Evolutionary conservation across 1,140 invertebrate species (phyloP).

Genomic region (Aculops lycopersici): DNA sequence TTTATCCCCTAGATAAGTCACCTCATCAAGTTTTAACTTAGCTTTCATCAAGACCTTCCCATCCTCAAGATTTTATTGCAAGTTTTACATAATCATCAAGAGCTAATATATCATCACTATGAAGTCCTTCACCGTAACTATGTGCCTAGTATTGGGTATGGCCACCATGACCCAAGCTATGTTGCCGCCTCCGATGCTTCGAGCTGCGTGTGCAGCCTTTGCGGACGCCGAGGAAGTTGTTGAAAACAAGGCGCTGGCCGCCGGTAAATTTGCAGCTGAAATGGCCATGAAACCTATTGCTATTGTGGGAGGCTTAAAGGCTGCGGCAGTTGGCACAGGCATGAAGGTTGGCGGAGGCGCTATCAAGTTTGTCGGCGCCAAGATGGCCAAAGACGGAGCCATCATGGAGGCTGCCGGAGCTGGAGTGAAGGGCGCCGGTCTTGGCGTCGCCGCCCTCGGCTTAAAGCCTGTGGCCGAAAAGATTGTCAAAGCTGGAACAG

Average conservation of each 20-base stretch:
- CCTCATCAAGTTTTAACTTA: no score
- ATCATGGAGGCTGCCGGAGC: not conserved
- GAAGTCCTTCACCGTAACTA: no score
- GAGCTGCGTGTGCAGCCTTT: not conserved
- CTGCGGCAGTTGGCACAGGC: not conserved
- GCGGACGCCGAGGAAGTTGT: not conserved
- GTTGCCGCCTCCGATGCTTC: not conserved
- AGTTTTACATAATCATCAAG: no score
- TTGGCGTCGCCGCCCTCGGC: not conserved
- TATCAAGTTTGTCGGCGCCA: not conserved
- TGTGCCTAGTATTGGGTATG: not conserved
- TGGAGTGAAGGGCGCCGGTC: not conserved
- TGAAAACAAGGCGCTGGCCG: not conserved
- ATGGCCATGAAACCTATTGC: not conserved
- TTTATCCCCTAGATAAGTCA: no score
- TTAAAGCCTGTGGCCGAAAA: not conserved
- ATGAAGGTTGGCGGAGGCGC: not conserved
- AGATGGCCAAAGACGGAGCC: not conserved
- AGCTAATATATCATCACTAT: no score
- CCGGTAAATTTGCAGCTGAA: not conserved
- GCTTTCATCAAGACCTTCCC: no score
- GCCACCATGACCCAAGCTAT: not conserved
- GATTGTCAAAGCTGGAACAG: not conserved
- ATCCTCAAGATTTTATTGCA: no score
- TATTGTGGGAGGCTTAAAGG: not conserved